Evolutionary conservation across 2,888 invertebrate genomes (phyloP), one percentile per base, ranked within the genome.

Genomic region (Onthophagus sagittarius): DNA sequence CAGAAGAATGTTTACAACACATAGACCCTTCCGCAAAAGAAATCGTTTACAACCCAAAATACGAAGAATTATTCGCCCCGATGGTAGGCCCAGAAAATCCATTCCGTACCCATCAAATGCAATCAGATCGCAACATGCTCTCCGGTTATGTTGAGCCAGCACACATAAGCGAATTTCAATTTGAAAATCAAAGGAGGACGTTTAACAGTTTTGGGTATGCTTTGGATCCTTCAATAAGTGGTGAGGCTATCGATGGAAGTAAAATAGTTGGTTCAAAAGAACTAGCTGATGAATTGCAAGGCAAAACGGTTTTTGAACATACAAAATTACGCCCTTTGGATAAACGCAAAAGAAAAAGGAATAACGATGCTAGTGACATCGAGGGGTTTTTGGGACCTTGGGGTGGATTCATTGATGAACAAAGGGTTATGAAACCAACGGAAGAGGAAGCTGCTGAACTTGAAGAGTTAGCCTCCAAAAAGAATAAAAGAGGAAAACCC

Each of bases 371-470:
- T 0, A 88, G 91, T 14, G 99, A 99, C 86, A 89, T 99, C 15
- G 96, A 94, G 63, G 98, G 98, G 0, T 99, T 98, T 83, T 87
- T 97, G 0, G 99, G 99, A 0, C 99, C 99, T 0, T 99, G 99
- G 99, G 99, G 97, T 73, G 94, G 94, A 72, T 99, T 90, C 85
- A 90, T 92, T 6, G 97, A 97, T 82, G 99, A 99, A 85, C 89
- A 92, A 80, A 91, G 94, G 72, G 89, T 97, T 0, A 91, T 96
- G 82, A 94, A 94, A 83, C 99, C 99, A 0, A 92, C 93, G 73
- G 97, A 97, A 73, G 97, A 98, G 80, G 96, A 98, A 82, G 94
- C 97, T 63, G 96, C 94, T 14, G 97, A 96, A 81, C 85, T 99
- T 71, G 98, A 98, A 85, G 99, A 98, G 85, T 93, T 98, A 81